Evolutionary conservation across 2,888 invertebrate species (phyloP).

Genomic region (Diploptera punctata): DNA sequence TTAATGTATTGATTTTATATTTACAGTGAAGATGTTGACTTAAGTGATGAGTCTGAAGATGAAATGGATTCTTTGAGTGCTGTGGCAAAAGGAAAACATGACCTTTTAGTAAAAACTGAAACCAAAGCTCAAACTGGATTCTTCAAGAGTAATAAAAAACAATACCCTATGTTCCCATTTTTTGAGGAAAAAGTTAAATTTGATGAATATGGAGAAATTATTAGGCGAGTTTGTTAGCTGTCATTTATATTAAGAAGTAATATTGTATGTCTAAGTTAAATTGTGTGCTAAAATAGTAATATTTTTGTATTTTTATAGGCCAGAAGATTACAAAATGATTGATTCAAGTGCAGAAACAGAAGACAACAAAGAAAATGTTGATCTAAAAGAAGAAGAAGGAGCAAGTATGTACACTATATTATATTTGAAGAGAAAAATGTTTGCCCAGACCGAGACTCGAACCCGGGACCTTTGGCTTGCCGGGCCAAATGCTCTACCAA

Average conservation of each 20-base stretch:
- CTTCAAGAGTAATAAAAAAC: slow-evolving; percentile 87
- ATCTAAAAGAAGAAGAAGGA: slow-evolving; percentile 69
- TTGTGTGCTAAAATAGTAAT: too few species aligned
- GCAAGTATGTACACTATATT: slow-evolving; percentile 55
- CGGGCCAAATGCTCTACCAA: too few species aligned
- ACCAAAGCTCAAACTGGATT: slow-evolving; percentile 74
- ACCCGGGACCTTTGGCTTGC: too few species aligned
- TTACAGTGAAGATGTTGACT: slow-evolving; percentile 69
- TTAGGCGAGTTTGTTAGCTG: slow-evolving; percentile 61
- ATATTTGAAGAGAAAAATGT: too few species aligned
- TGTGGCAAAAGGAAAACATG: slow-evolving; percentile 80
- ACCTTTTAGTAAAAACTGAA: slow-evolving; percentile 83
- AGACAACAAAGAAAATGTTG: slow-evolving; percentile 71
- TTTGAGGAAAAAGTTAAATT: slow-evolving; percentile 89
- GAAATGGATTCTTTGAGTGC: slow-evolving; percentile 81
- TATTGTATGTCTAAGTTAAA: too few species aligned
- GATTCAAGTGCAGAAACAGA: slow-evolving; percentile 72
- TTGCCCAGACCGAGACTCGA: too few species aligned
- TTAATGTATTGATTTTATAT: slow-evolving; percentile 1
- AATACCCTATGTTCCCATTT: slow-evolving; percentile 96
- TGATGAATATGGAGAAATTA: slow-evolving; percentile 97
- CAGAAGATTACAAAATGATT: slow-evolving; percentile 88
- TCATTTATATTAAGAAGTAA: slow-evolving; percentile 4
- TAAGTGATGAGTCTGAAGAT: slow-evolving; percentile 83
- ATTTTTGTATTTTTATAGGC: slow-evolving; percentile 58